Percentiles rank a stretch among this genome's conserved stretches.
phyloP scores from a whole-genome alignment of 2,797 vertebrate genomes.

The Syngnathus acus region DNA sequence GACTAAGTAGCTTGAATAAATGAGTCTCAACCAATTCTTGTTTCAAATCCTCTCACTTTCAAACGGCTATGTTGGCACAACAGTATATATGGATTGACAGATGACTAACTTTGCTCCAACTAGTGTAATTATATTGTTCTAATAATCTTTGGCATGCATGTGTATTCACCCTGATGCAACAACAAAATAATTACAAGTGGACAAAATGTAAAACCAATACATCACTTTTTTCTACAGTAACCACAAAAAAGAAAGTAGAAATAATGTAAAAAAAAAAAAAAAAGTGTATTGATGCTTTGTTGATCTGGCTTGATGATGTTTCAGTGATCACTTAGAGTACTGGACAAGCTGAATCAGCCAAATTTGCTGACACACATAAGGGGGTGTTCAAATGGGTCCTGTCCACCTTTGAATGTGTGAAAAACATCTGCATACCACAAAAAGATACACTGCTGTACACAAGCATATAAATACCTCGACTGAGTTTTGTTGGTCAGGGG shows the following conservation, averaged over 20 bases:
- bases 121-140: conserved; percentile 15
- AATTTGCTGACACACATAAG: not conserved
- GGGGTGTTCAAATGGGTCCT: not conserved
- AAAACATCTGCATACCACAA: not conserved
- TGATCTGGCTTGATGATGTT: conserved; percentile 9
- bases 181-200: conserved; percentile 34
- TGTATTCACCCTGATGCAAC: conserved; percentile 25
- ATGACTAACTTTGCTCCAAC: not conserved
- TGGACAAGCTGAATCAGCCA: not conserved
- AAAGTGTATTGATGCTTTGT: conserved; percentile 19
- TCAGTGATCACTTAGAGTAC: not conserved
- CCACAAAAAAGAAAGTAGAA: conserved; percentile 44
- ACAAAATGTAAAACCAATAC: conserved; percentile 27
- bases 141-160: conserved; percentile 50
- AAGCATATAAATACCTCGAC: not conserved
- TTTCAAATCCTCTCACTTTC: not conserved
- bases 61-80: not conserved
- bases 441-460: not conserved
- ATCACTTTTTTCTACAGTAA: conserved; percentile 31
- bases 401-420: not conserved
- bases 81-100: not conserved
- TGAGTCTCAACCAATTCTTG: not conserved
- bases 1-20: not conserved
- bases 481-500: not conserved
- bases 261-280: conserved; percentile 47